Percentiles rank a stretch among this genome's conserved stretches.
Conservation (phyloP, 2,113 vertebrate genomes). For the Vimba vimba region DNA sequence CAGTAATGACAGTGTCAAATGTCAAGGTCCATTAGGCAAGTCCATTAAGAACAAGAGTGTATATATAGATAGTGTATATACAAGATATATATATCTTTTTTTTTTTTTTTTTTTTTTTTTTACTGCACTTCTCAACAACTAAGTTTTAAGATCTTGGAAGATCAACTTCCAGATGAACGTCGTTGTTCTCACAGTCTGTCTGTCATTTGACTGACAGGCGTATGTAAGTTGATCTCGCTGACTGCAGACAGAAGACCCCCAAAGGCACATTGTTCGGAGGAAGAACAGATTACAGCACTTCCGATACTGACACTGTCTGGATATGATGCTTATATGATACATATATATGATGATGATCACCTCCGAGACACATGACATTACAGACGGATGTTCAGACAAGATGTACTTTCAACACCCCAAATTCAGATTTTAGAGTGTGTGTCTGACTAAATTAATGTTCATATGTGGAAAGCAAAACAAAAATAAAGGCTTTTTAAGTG, state of each 20-base stretch:
- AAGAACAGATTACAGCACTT: not conserved
- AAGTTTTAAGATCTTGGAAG: not conserved
- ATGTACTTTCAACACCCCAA: not conserved
- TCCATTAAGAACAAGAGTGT: not conserved
- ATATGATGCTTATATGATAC: not conserved
- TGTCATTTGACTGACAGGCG: not conserved
- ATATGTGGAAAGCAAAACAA: not conserved
- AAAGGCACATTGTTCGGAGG: not conserved
- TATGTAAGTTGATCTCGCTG: not conserved
- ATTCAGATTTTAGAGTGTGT: not conserved
- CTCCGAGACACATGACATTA: not conserved
- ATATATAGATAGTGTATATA: no score
- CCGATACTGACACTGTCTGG: not conserved
- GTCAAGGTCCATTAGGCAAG: not conserved
- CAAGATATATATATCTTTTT: no score
- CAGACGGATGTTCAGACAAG: not conserved
- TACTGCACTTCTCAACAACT: not conserved
- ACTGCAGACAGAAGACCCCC: not conserved
- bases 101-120: no score
- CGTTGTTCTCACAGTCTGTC: constrained; percentile 27
- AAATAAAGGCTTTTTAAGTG: not conserved
- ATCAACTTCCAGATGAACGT: not conserved
- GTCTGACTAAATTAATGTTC: not conserved
- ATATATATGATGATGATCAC: not conserved
- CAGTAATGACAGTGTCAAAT: not conserved